Evolutionary conservation across 1,140 invertebrate species (phyloP).

Genomic region (Hycleus phaleratus): DNA sequence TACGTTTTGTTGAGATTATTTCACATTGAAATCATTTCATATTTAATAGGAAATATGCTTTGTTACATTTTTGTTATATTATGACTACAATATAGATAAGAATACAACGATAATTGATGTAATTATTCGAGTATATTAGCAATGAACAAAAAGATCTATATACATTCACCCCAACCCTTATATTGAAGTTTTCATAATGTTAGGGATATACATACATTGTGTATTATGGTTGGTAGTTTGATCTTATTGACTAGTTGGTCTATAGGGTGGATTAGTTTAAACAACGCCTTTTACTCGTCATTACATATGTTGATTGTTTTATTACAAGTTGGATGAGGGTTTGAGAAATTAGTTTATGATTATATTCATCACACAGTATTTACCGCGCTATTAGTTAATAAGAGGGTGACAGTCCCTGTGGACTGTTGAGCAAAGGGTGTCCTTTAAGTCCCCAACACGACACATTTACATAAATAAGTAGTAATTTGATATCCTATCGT

Average conservation of each 20-base stretch:
- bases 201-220: no score
- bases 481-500: conserved; percentile 34
- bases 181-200: no score
- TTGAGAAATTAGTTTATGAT: conserved; percentile 39
- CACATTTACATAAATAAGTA: conserved; percentile 39
- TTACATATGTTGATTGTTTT: conserved; percentile 40
- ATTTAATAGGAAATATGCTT: conserved; percentile 34
- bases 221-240: no score
- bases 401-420: conserved; percentile 30
- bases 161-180: no score
- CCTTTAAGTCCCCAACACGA: conserved; percentile 17
- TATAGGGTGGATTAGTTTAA: conserved; percentile 30
- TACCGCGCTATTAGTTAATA: conserved; percentile 40
- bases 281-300: conserved; percentile 23
- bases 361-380: conserved; percentile 40
- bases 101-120: neutral
- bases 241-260: neutral
- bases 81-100: neutral
- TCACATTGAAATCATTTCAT: conserved; percentile 33
- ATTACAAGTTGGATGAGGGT: conserved; percentile 33
- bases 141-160: neutral
- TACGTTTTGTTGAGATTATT: conserved; percentile 38
- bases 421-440: conserved; percentile 18
- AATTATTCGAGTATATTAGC: no score
- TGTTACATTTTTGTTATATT: conserved; percentile 22